Percentiles rank a stretch among this genome's conserved stretches.
Conservation (phyloP, 2,888 invertebrate genomes). For the Thera britannica region DNA sequence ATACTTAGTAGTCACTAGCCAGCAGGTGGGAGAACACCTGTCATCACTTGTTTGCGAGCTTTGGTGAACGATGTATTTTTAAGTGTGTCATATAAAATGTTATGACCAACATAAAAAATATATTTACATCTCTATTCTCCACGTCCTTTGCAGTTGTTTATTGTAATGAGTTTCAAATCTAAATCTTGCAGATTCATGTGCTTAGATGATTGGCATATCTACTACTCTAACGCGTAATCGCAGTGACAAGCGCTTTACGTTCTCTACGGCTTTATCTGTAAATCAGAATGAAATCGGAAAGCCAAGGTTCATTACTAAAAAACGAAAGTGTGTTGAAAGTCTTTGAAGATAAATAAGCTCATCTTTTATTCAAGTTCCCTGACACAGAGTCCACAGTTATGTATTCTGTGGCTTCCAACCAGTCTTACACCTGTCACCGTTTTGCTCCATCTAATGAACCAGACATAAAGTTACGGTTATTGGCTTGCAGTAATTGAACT, state of each 20-base stretch:
- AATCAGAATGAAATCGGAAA: constrained; percentile 19
- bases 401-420: constrained; percentile 6
- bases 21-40: constrained; percentile 25
- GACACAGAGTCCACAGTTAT: background rate
- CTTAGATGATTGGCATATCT: background rate
- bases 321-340: constrained; percentile 19
- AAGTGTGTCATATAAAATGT: background rate
- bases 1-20: background rate
- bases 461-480: constrained; percentile 42
- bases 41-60: constrained; percentile 16
- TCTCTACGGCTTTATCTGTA: constrained; percentile 2
- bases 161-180: background rate
- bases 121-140: background rate
- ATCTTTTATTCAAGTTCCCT: constrained; percentile 22
- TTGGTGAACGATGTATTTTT: background rate
- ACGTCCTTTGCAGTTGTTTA: no score
- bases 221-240: background rate
- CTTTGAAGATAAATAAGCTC: constrained; percentile 21
- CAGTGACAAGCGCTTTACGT: constrained; percentile 1
- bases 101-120: background rate
- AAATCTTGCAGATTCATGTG: constrained; percentile 2
- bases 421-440: constrained; percentile 23
- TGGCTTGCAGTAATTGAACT: constrained; percentile 57
- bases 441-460: constrained; percentile 34
- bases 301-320: constrained; percentile 12